These are phyloP conservation scores for Nycteola revayana DNA, from an alignment of 2,888 invertebrate genomes.

Conservation along the genomic window DNA sequence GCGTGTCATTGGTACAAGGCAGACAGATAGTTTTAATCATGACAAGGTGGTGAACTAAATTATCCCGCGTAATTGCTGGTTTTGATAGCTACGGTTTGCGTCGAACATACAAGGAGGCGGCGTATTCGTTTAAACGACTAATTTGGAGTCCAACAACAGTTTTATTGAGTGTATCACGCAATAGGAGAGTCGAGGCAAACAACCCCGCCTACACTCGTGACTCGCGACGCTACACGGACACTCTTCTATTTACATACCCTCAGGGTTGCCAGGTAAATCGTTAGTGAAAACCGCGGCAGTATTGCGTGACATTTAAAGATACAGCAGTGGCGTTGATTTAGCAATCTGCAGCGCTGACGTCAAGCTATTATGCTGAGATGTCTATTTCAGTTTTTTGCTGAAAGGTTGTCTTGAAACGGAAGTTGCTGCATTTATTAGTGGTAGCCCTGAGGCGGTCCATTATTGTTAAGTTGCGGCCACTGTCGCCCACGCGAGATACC, in stretches of 20 bases:
- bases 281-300: conserved; percentile 6
- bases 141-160: conserved; percentile 63
- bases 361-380: conserved; percentile 4
- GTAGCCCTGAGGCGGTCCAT: conserved; percentile 27
- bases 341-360: too few species aligned
- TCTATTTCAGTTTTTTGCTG: conserved; percentile 9
- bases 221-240: conserved; percentile 40
- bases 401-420: conserved; percentile 1
- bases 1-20: conserved; percentile 5
- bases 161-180: conserved; percentile 73
- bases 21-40: conserved; percentile 19
- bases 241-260: conserved; percentile 49
- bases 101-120: conserved; percentile 39
- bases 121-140: conserved; percentile 50
- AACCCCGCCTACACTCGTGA: conserved; percentile 63
- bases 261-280: conserved; percentile 31
- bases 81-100: conserved; percentile 26
- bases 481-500: conserved; percentile 29
- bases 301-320: conserved; percentile 13
- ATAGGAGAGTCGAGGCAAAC: conserved; percentile 72
- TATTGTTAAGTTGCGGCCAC: conserved; percentile 31
- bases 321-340: neutral
- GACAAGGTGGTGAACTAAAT: conserved; percentile 27
- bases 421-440: conserved; percentile 3
- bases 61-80: conserved; percentile 27